Base-by-base conservation (phyloP, 64 coral and sea anemone species). In the Astreopora myriophthalma region DNA sequence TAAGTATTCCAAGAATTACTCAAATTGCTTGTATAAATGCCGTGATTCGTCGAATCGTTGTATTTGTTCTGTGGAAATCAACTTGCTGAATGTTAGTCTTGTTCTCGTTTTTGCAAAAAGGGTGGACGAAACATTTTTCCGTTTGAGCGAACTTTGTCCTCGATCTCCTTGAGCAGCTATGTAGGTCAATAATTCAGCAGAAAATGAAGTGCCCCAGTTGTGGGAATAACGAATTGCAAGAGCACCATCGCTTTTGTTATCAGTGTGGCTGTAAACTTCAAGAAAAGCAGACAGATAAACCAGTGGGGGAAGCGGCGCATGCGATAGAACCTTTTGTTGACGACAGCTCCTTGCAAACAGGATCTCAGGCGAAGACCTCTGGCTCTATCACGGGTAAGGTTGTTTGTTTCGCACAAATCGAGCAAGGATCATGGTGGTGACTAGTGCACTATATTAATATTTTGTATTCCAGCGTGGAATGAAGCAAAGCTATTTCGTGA, bases 161-260 rank as follows among this genome's bases (percentile, higher is more conserved):
- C 10, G 8, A 22, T 37, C 6, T 24, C 3, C 20, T 75, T 17
- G n/a, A 48, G 1, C 48, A 60, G 44, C 17, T 30, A 80, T 80
- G 76, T 80, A 80, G 29, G 11, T 36, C 29, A 8, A 52, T 10
- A 60, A 34, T 80, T 60, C 25, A 48, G 1, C 19, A 22, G 1
- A 60, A 17, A 4, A 80, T 80, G 76, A 80, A 60, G 26, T 80
- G 76, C 76, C 76, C 76, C 28, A 19, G 0, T 32, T 80, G 76
- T 33, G 76, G 76, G 51, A 80, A 80, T 14, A 5, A 27, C 48
- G 48, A 80, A 51, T 30, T 80, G 5, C 76, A 80, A 60, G 16
- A 80, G 51, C 76, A 80, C 60, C 48, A 80, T 58, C 48, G 76
- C 27, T 80, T 80, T 28, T 80, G 76, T 52, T 80, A 0, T 19